Base-by-base conservation (phyloP, 2,797 vertebrate genomes). In the Phrynocephalus guinanensis region DNA sequence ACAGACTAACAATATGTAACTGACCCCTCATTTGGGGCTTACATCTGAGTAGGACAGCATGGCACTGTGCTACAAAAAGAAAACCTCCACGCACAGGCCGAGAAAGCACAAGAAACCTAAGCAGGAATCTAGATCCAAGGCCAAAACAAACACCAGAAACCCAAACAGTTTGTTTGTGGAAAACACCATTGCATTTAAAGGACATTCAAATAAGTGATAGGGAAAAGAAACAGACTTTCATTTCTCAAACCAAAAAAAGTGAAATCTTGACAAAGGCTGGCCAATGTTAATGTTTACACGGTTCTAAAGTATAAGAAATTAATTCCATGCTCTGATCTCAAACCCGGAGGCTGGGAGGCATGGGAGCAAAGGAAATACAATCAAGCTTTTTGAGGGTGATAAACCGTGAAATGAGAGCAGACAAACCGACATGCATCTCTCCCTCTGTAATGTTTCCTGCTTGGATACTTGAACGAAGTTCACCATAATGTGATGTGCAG, bases 221-320 rank as follows among this genome's bases (percentile, higher is more conserved):
- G 30, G 16, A 84, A 72, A 38, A 44, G 38, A 22, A 71, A 71
- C 9, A 1, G 26, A 80, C n/a, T 30, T 85, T 83, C 6, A 44
- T 77, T 83, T 78, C 81, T 83, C 91, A 50, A 83, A 79, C 73
- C 11, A 70, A 88, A 92, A 38, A 71, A 76, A n/a, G 90, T 88
- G 91, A 91, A 84, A 89, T 79, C 22, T 92, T 7, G 73, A 87
- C 33, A 88, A 6, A 90, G 82, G 5, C 28, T 68, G 26, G 0
- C 20, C 66, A 0, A 0, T n/a, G 1, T 87, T 88, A 50, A 85
- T 70, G 30, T 91, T 89, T 79, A 79, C 83, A 63, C 11, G 44
- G 90, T 89, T 68, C n/a, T 90, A 91, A 52, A 79, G 33, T 52
- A 68, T 56, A 90, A 89, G 75, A 91, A 92, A 88, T 93, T 52